These are phyloP conservation scores for Vimba vimba DNA, from an alignment of 2,113 vertebrate species.

Conservation along the genomic window DNA sequence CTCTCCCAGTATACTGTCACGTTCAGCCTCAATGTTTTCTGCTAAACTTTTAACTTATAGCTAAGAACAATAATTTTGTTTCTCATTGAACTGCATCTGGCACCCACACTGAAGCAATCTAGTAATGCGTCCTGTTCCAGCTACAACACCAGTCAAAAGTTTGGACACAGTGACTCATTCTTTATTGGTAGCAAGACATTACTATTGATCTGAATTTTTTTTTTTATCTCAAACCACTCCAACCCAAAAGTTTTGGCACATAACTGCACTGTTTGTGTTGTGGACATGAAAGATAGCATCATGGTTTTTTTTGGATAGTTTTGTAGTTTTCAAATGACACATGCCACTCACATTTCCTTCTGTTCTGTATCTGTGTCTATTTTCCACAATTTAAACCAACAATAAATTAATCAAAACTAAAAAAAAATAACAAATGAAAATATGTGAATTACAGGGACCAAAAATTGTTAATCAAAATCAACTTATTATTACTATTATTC, in stretches of 20 bases:
- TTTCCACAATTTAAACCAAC: background rate
- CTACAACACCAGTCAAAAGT: background rate
- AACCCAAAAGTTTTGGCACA: background rate
- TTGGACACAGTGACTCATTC: background rate
- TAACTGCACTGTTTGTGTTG: background rate
- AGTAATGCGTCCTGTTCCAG: background rate
- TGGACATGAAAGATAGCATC: background rate
- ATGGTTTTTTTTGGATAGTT: background rate
- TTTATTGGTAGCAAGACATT: background rate
- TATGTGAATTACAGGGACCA: background rate
- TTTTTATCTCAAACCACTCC: background rate
- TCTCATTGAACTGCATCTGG: background rate
- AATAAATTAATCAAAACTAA: background rate
- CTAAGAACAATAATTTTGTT: background rate
- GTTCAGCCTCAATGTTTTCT: constrained; percentile 8
- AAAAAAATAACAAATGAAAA: background rate
- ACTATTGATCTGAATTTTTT: background rate
- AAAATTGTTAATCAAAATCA: background rate
- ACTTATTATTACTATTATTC: background rate
- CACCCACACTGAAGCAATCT: background rate
- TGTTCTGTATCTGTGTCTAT: background rate
- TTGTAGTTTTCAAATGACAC: background rate
- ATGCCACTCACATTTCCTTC: background rate
- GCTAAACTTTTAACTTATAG: background rate
- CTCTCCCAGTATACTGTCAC: background rate